phyloP scores from a whole-genome alignment of 2,113 vertebrate genomes.

The Rhagologus leucostigma region DNA sequence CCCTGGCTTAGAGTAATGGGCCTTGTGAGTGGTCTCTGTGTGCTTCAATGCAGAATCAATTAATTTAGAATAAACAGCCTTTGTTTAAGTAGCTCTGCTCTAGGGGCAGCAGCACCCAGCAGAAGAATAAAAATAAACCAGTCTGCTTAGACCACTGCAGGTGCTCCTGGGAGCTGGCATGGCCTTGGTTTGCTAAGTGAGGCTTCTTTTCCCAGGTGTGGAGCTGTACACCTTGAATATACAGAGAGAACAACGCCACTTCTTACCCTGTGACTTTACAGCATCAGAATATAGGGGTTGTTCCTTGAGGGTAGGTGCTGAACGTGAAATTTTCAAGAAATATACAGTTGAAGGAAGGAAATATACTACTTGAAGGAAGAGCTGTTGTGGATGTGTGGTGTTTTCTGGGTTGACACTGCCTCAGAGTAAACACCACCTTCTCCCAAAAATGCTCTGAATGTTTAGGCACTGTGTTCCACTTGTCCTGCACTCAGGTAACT shows the following conservation, averaged over 20 bases:
- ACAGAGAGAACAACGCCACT: rapidly evolving
- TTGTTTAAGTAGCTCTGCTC: background rate
- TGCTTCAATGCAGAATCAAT: background rate
- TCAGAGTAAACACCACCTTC: background rate
- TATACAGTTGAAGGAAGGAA: background rate
- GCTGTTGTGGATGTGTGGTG: background rate
- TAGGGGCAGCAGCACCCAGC: background rate
- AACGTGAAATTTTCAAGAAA: background rate
- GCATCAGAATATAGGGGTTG: background rate
- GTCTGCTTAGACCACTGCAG: background rate
- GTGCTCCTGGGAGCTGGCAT: background rate
- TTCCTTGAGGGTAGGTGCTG: background rate
- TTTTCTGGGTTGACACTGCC: background rate
- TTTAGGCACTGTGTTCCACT: background rate
- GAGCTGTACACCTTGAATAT: background rate
- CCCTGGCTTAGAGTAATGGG: background rate
- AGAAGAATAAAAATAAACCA: background rate
- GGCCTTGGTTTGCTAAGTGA: background rate
- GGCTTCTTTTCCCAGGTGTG: background rate
- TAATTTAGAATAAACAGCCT: background rate
- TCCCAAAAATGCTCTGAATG: background rate
- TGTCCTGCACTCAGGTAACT: background rate
- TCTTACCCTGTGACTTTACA: background rate
- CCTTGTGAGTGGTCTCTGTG: background rate
- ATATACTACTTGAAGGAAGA: background rate